Percentiles rank a stretch among this genome's conserved stretches.
phyloP scores from a whole-genome alignment of 2,113 vertebrate species.

The Plecotus auritus region DNA sequence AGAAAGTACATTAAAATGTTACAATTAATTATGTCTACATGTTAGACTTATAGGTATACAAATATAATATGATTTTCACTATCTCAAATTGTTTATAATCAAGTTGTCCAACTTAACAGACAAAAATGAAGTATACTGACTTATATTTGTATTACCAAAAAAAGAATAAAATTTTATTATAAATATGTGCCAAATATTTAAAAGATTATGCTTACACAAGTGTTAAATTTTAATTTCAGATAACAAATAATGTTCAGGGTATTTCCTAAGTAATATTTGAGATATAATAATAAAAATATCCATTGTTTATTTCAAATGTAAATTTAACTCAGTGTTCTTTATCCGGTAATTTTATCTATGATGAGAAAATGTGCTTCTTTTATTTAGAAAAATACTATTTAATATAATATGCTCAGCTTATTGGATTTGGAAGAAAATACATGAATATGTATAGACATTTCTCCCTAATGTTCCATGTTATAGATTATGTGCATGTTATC shows the following conservation, averaged over 20 bases:
- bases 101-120: not conserved
- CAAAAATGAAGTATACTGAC: not conserved
- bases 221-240: not conserved
- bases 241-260: not conserved
- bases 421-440: not conserved
- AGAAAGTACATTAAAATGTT: constrained; percentile 6
- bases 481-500: not conserved
- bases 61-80: not conserved
- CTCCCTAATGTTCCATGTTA: not conserved
- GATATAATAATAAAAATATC: not conserved
- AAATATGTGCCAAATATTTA: not conserved
- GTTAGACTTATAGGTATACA: not conserved
- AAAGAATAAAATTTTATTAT: not conserved
- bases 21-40: not conserved
- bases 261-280: not conserved
- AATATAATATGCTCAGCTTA: not conserved
- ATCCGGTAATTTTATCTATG: not conserved
- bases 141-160: not conserved
- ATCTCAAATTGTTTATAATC: not conserved
- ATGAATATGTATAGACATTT: not conserved
- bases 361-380: not conserved
- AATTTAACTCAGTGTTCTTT: not conserved
- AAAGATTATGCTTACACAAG: not conserved
- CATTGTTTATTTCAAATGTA: not conserved
- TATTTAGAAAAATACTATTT: not conserved